Evolutionary conservation across 2,888 invertebrate species (phyloP), one percentile per base, ranked within the genome.

Genomic region (Petrolisthes cinctipes): DNA sequence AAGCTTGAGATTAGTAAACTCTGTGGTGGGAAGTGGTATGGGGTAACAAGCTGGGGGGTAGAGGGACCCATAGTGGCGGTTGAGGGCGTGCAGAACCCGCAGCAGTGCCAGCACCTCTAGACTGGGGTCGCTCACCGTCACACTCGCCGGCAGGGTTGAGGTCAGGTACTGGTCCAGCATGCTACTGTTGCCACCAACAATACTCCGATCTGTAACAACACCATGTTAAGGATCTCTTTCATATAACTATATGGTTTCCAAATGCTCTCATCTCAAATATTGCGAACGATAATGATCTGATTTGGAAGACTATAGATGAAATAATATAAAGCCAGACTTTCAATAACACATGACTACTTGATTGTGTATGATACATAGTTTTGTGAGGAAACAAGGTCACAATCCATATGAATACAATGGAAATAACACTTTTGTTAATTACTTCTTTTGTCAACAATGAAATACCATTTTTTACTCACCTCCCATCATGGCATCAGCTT

Each of bases 1-100:
- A 91, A 98, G 95, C 94, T 97, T 99, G 91, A 96, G 95, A 93
- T 98, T 99, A 91, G 98, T 94, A 93, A 99, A 99, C 92, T 98
- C 97, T 90, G 92, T 57, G 14, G 86, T 89, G 23, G 89, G 90
- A 11, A 90, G 81, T 20, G 90, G 90, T 54, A 89, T 82, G 4
- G 88, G 88, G 85, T 88, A 85, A 14, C 61, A 54, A 0, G 82
- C 88, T 5, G 90, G 88, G 23, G 94, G 94, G 93, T 97, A 98
- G 79, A 99, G 94, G 91, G 96, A 95, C 92, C 96, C 96, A 98
- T 99, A 99, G 94, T 97, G 96, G 85, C 97, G 95, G 93, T 97
- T 97, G 82, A 99, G 94, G 23, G 97, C 96, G 94, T 98, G 96
- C 90, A 99, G 94, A 82, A 98, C 96, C 91, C 98, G 95, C 92